Percentiles rank a stretch among this genome's conserved stretches.
These are phyloP conservation scores for Tretioscincus oriximinensis DNA, from an alignment of 2,113 vertebrate species.

Conservation along the genomic window DNA sequence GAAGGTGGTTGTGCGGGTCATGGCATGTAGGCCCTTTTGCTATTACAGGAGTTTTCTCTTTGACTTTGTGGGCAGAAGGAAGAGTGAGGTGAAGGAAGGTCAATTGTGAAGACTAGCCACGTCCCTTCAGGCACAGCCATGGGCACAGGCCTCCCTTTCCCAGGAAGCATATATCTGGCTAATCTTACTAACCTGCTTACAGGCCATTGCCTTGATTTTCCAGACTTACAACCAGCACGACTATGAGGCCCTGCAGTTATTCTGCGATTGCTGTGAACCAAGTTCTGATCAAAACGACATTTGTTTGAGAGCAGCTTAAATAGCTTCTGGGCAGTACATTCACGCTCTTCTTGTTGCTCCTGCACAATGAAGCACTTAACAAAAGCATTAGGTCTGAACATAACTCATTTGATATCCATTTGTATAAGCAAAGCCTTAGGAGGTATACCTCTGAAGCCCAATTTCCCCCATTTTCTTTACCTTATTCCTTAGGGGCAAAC, in stretches of 20 bases:
- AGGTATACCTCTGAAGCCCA: background rate
- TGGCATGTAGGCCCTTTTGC: conserved; percentile 2
- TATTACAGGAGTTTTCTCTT: background rate
- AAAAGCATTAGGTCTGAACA: background rate
- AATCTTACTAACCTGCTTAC: background rate
- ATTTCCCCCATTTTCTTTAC: background rate
- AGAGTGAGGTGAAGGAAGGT: background rate
- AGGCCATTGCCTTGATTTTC: background rate
- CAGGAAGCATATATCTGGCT: background rate
- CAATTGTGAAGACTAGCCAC: background rate
- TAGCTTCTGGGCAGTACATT: conserved; percentile 8
- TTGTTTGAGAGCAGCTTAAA: background rate
- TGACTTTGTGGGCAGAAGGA: conserved; percentile 3
- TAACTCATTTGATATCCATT: background rate
- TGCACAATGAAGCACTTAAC: background rate
- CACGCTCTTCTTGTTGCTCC: background rate
- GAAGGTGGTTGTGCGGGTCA: background rate
- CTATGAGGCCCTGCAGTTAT: background rate
- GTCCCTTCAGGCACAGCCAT: background rate
- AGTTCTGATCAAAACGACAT: background rate
- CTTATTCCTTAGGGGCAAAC: background rate
- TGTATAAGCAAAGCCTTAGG: background rate
- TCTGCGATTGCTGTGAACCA: background rate
- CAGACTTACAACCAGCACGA: background rate
- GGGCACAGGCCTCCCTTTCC: background rate